Percentiles rank a stretch among this genome's conserved stretches.
Evolutionary conservation across 2,113 vertebrate species (phyloP).

Genomic region (Cryptomyrus ogoouensis): DNA sequence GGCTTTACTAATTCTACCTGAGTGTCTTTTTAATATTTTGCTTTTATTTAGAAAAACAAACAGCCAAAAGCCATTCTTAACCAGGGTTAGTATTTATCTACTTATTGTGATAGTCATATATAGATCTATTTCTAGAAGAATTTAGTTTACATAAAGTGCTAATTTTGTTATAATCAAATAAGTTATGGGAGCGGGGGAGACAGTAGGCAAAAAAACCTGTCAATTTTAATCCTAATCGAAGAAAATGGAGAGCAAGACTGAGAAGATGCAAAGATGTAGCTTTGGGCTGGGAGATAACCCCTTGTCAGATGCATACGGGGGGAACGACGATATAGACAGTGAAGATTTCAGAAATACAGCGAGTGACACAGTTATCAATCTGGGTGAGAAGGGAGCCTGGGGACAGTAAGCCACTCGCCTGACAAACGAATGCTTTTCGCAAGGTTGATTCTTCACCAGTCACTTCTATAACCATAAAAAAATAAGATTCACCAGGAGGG

Average conservation of each 20-base stretch:
- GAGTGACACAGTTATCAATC: not conserved
- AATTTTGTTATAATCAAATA: slow-evolving; percentile 58
- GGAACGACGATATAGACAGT: too few species aligned
- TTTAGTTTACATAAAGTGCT: slow-evolving; percentile 68
- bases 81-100: slow-evolving; percentile 43
- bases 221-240: slow-evolving; percentile 1
- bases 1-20: slow-evolving; percentile 68
- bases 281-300: not conserved
- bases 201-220: slow-evolving; percentile 25
- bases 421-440: not conserved
- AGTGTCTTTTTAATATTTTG: slow-evolving; percentile 58
- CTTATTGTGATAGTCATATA: slow-evolving; percentile 42
- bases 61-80: slow-evolving; percentile 61
- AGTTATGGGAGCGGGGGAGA: slow-evolving; percentile 29
- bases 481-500: slow-evolving; percentile 18
- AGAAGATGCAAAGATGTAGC: slow-evolving; percentile 28
- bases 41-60: slow-evolving; percentile 49
- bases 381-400: not conserved
- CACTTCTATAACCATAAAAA: slow-evolving; percentile 38
- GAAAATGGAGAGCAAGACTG: slow-evolving; percentile 32
- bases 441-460: slow-evolving; percentile 36
- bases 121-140: slow-evolving; percentile 49
- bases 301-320: not conserved
- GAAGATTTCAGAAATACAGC: not conserved
- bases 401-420: not conserved